phyloP scores from a whole-genome alignment of 2,113 vertebrate species.

The Tor tambroides region DNA sequence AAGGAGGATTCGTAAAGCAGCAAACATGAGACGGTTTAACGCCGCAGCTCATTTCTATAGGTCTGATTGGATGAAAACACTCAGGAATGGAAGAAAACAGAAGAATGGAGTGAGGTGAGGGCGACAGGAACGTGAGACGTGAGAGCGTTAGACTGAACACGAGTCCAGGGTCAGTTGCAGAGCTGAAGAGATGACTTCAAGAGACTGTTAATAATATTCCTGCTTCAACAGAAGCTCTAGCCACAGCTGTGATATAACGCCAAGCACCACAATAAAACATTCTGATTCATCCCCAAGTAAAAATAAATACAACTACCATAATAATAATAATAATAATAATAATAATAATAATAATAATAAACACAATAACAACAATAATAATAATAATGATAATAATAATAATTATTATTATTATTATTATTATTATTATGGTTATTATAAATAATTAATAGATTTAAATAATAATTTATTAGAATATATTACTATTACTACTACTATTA shows the following conservation, averaged over 20 bases:
- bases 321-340: too few relatives aligned
- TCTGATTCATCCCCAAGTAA: too few relatives aligned
- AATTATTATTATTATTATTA: too few relatives aligned
- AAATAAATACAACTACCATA: too few relatives aligned
- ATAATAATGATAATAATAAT: too few relatives aligned
- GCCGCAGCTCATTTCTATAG: background rate
- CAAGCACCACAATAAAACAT: background rate
- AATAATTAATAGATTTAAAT: too few relatives aligned
- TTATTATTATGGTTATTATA: too few relatives aligned
- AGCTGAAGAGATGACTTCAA: background rate
- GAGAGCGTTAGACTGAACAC: background rate
- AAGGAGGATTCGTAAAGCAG: constrained; percentile 5
- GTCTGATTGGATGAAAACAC: constrained; percentile 2
- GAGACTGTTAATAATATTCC: background rate
- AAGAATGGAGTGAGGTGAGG: constrained; percentile 46
- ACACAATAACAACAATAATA: too few relatives aligned
- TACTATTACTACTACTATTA: too few relatives aligned
- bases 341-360: too few relatives aligned
- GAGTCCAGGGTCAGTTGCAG: background rate
- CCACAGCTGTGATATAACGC: background rate
- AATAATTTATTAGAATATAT: too few relatives aligned
- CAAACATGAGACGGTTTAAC: background rate
- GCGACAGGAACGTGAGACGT: constrained; percentile 40
- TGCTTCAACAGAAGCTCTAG: background rate
- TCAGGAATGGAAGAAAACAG: constrained; percentile 43